Conservation (phyloP, 2,888 invertebrate genomes). For the Chloroclysta siterata region DNA sequence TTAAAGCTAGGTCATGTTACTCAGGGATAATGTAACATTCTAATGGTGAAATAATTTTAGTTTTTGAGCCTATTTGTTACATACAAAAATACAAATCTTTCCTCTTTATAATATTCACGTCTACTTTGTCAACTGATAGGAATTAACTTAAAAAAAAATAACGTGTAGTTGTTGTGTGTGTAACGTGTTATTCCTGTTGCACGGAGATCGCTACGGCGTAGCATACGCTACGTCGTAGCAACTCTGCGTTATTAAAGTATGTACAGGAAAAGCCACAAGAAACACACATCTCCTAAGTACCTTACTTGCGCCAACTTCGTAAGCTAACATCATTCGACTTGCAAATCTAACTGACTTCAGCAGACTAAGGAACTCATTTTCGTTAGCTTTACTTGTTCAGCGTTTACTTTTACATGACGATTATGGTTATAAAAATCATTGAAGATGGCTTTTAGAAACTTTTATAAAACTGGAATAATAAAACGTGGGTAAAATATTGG, state of each 20-base stretch:
- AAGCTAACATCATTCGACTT: conserved; percentile 23
- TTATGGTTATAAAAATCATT: background rate
- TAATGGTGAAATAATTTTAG: no score
- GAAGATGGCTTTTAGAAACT: background rate
- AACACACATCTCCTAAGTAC: conserved; percentile 17
- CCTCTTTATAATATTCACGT: no score
- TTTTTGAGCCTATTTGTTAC: no score
- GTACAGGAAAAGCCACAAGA: conserved; percentile 12
- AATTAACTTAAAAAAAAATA: no score
- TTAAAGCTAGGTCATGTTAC: no score
- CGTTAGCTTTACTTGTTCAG: background rate
- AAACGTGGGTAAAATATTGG: no score
- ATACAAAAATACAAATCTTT: no score
- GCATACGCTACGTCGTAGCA: background rate
- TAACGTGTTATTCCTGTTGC: no score
- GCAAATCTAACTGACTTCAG: conserved; percentile 17
- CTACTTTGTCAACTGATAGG: no score
- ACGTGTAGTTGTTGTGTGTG: no score
- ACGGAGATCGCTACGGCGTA: no score
- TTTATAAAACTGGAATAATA: background rate
- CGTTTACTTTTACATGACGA: conserved; percentile 1
- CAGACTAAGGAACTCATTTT: background rate
- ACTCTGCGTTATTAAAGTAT: conserved; percentile 5
- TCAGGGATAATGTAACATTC: no score
- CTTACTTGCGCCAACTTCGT: conserved; percentile 13